Evolutionary conservation across 2,888 invertebrate species (phyloP).

Genomic region (Parnassius smintheus): DNA sequence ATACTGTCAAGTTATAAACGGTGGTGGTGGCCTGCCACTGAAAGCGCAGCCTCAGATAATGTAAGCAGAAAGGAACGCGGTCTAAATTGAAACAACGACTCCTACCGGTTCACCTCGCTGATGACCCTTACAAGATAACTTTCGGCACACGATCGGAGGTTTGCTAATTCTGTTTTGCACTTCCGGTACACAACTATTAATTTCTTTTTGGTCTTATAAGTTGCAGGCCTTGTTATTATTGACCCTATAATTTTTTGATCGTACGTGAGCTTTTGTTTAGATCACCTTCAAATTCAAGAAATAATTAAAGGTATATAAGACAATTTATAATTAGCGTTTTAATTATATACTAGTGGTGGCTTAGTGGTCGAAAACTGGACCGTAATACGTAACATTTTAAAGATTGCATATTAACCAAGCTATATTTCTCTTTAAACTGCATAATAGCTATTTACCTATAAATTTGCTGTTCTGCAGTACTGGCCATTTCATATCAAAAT

Average conservation of each 20-base stretch:
- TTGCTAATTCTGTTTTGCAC: slow-evolving; percentile 5
- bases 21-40: no score
- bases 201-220: slow-evolving; percentile 5
- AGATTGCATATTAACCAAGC: no score
- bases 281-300: slow-evolving; percentile 5
- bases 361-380: no score
- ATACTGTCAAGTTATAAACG: no score
- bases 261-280: slow-evolving; percentile 5
- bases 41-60: no score
- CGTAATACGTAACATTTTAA: no score
- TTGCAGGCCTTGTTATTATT: slow-evolving; percentile 9
- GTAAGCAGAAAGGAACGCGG: no score
- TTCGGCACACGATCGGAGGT: slow-evolving; percentile 23
- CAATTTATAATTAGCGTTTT: not conserved
- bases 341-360: no score
- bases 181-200: slow-evolving; percentile 9
- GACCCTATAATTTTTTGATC: slow-evolving; percentile 3
- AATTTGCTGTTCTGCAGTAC: no score
- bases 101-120: slow-evolving; percentile 14
- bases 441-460: no score
- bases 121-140: slow-evolving; percentile 15
- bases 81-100: slow-evolving; percentile 4
- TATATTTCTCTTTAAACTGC: no score
- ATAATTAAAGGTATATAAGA: slow-evolving; percentile 8
- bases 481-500: no score